Evolutionary conservation across 37 sponge, comb jelly and placozoan species (phyloP), one percentile per base, ranked within the genome.

Genomic region (Bolinopsis microptera): DNA sequence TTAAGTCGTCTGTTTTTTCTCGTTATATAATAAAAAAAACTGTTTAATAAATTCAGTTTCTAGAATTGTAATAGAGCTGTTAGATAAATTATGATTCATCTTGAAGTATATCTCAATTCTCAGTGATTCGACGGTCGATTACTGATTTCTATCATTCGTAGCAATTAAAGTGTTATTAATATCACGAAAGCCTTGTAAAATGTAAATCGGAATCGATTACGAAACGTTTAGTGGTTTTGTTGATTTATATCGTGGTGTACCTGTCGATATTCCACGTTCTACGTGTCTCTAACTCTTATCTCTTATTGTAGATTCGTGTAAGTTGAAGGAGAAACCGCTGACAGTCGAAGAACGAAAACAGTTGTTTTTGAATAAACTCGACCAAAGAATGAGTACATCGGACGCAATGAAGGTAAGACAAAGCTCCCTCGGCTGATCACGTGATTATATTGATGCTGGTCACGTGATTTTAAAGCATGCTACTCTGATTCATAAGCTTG

Each of bases 331-430:
- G 90, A 38, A 86, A 36, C 90, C 90, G 25, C 38, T 36, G 41
- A 48, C 61, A 13, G 22, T 86, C 28, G 0, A 9, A 40, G 61
- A 27, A 41, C 40, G 61, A 2, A 86, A 86, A 41, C 25, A 86
- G 26, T 8, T 34, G 36, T 86, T 86, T 48, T 28, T 86, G 5
- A 18, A 39, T 24, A 27, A 34, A 21, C 61, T 86, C 21, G 90
- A 86, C 0, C 25, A 27, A 26, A 86, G 90, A 27, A 86, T 86
- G 90, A 86, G 90, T 48, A 26, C 1, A 18, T 41, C 41, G 0
- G 90, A 86, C 22, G 90, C 90, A 13, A 86, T 86, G 90, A 86
- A 86, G 90, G 90, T 86, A 39, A 86, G 48, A 34, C 8, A 30
- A 22, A 48, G 61, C 5, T n/a, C n/a, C n/a, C n/a, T n/a, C n/a